Evolutionary conservation across 2,113 vertebrate genomes (phyloP).

Genomic region (Tonatia bakeri): DNA sequence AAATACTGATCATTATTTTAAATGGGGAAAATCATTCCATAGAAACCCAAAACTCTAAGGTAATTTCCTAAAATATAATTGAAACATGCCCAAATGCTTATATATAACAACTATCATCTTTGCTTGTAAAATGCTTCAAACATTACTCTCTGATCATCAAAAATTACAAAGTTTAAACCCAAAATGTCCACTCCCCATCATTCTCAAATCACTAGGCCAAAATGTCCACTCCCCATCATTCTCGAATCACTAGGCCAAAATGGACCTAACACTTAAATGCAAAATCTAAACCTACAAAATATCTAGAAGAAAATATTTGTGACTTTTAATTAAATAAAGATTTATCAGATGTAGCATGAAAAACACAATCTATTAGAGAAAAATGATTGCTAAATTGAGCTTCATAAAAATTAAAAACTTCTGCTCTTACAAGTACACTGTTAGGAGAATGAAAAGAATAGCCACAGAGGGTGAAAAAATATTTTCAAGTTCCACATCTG

Average conservation of each 20-base stretch:
- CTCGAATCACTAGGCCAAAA: too few species aligned
- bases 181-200: too few species aligned
- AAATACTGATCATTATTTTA: neutral
- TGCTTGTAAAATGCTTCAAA: neutral
- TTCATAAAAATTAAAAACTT: neutral
- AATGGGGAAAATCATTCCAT: neutral
- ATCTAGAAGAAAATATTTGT: neutral
- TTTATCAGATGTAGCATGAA: neutral
- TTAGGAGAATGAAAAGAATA: neutral
- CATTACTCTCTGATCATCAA: neutral
- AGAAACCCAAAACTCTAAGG: neutral
- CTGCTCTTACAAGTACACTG: neutral
- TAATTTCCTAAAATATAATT: conserved; percentile 21
- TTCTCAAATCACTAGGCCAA: too few species aligned
- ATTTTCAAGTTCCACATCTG: neutral
- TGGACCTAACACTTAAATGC: neutral
- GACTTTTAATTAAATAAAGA: neutral
- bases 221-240: too few species aligned
- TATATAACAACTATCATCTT: neutral
- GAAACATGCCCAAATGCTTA: neutral
- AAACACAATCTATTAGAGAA: neutral
- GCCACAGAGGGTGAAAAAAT: neutral
- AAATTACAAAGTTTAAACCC: neutral
- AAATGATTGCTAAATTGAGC: neutral
- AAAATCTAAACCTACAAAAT: conserved; percentile 9